Evolutionary conservation across 2,797 vertebrate species (phyloP).

Genomic region (Sebastes minor): DNA sequence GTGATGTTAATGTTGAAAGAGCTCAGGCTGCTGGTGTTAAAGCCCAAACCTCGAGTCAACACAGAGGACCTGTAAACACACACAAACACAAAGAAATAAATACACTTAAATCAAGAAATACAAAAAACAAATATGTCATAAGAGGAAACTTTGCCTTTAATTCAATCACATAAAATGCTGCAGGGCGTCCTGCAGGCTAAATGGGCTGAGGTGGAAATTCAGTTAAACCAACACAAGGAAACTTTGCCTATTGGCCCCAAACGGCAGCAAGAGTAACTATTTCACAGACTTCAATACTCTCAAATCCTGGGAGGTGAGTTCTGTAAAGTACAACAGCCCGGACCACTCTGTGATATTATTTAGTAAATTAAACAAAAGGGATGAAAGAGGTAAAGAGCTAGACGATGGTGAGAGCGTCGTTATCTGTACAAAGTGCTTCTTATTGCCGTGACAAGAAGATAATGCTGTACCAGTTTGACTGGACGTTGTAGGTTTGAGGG

Average conservation of each 20-base stretch:
- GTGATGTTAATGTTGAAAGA: constrained; percentile 63
- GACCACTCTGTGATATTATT: neutral
- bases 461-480: constrained; percentile 72
- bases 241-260: neutral
- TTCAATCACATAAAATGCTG: neutral
- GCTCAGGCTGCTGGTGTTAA: constrained; percentile 66
- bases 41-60: constrained; percentile 55
- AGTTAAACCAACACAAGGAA: neutral
- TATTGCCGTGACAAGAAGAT: neutral
- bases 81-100: constrained; percentile 21
- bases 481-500: constrained; percentile 66
- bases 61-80: constrained; percentile 67
- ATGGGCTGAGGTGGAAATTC: neutral
- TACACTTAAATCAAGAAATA: neutral
- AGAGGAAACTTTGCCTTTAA: neutral
- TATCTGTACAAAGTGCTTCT: neutral
- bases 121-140: neutral
- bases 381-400: neutral
- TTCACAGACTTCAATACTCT: neutral
- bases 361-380: neutral
- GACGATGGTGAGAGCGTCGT: neutral
- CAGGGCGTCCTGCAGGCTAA: neutral
- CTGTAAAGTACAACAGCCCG: neutral
- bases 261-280: neutral
- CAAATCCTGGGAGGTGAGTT: neutral